Evolutionary conservation across 2,113 vertebrate genomes (phyloP).

Genomic region (Chionodraco myersi): DNA sequence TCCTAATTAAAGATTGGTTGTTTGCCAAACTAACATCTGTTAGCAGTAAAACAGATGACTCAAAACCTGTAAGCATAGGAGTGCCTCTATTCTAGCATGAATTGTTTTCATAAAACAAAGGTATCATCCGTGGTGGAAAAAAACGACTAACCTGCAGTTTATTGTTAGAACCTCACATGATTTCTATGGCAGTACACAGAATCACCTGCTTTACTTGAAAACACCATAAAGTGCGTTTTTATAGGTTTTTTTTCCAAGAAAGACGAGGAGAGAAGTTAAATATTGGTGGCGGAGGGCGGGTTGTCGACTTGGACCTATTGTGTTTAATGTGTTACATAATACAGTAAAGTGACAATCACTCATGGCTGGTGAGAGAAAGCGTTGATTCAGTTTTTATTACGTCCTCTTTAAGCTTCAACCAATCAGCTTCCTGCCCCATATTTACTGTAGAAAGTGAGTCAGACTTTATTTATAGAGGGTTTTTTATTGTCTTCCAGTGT

Average conservation of each 20-base stretch:
- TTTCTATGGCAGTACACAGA: not conserved
- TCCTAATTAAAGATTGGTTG: not conserved
- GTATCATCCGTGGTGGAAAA: too few relatives aligned
- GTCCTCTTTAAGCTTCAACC: constrained; percentile 16
- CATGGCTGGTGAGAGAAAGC: constrained; percentile 15
- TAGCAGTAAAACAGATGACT: not conserved
- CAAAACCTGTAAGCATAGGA: not conserved
- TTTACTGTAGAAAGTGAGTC: constrained; percentile 41
- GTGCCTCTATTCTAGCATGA: too few relatives aligned
- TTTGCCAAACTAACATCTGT: not conserved
- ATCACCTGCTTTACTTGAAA: not conserved
- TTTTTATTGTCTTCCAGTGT: constrained; percentile 44
- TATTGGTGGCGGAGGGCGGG: not conserved
- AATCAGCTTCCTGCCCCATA: constrained; percentile 4
- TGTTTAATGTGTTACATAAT: constrained; percentile 29
- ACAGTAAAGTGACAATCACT: constrained; percentile 7
- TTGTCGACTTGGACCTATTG: constrained; percentile 5
- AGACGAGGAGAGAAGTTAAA: not conserved
- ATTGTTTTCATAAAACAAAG: too few relatives aligned
- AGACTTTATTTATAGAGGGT: constrained; percentile 50
- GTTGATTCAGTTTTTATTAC: constrained; percentile 20
- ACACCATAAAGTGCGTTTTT: not conserved
- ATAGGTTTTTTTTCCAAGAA: not conserved
- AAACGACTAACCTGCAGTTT: not conserved
- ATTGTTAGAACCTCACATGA: not conserved